phyloP scores from a whole-genome alignment of 2,113 vertebrate genomes.

The Axis porcinus region DNA sequence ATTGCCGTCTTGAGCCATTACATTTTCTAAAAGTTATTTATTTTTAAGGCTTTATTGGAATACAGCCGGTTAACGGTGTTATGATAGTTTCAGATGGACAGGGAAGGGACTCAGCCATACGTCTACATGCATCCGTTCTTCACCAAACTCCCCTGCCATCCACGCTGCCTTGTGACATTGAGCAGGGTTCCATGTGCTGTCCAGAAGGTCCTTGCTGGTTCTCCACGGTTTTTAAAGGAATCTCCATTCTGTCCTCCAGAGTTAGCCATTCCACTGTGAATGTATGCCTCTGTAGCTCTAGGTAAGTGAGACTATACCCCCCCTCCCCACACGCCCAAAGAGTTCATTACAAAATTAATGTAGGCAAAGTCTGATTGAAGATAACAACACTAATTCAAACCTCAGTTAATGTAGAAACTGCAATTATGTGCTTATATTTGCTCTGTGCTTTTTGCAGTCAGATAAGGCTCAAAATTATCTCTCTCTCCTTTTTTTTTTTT shows the following conservation, averaged over 20 bases:
- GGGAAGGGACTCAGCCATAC: not conserved
- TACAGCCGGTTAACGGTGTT: not conserved
- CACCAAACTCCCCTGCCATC: not conserved
- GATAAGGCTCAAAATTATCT: not conserved
- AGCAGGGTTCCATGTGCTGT: not conserved
- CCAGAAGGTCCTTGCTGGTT: not conserved
- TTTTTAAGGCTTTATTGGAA: not conserved
- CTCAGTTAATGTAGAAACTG: not conserved
- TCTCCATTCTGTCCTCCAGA: not conserved
- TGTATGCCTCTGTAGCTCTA: accelerated
- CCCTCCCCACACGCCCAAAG: not conserved
- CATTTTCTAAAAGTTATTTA: not conserved
- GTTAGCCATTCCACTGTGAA: not conserved
- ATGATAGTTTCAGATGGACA: not conserved
- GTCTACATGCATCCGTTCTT: not conserved
- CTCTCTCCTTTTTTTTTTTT: too few species aligned
- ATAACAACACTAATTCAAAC: not conserved
- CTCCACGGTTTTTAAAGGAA: not conserved
- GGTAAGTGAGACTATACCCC: too few species aligned
- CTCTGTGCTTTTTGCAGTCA: not conserved
- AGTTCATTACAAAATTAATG: not conserved
- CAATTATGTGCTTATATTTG: not conserved
- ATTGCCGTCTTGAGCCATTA: not conserved
- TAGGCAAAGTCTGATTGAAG: not conserved
- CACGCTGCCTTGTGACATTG: not conserved